phyloP scores from a whole-genome alignment of 2,797 vertebrate genomes.

The Tauraco hartlaubi region DNA sequence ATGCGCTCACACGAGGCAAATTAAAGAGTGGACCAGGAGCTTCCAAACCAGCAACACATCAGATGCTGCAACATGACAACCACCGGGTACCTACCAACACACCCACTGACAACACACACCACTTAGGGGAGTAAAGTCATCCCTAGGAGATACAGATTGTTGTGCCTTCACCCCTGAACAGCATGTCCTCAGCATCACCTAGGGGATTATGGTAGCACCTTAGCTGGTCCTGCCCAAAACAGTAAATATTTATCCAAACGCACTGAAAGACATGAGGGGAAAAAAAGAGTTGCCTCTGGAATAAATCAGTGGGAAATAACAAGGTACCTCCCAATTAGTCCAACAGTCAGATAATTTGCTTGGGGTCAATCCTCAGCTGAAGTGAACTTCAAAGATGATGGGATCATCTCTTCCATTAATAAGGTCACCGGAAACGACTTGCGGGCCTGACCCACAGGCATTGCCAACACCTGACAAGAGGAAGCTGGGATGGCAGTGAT shows the following conservation, averaged over 20 bases:
- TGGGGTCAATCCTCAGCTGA: neutral
- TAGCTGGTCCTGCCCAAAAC: neutral
- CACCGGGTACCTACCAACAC: neutral
- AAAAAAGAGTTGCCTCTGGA: neutral
- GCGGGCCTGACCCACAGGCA: neutral
- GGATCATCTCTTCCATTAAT: neutral
- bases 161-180: neutral
- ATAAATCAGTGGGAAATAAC: neutral
- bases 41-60: neutral
- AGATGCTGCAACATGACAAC: neutral
- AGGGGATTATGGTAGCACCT: neutral
- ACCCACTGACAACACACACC: neutral
- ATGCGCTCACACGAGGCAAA: neutral
- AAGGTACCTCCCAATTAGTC: neutral
- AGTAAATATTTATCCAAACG: neutral
- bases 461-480: neutral
- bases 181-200: neutral
- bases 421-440: neutral
- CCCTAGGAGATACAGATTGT: neutral
- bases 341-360: neutral
- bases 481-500: neutral
- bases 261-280: fast-evolving
- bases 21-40: neutral
- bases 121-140: neutral
- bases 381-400: neutral